These are phyloP conservation scores for Rynchops niger DNA, from an alignment of 2,113 vertebrate genomes.

Conservation along the genomic window DNA sequence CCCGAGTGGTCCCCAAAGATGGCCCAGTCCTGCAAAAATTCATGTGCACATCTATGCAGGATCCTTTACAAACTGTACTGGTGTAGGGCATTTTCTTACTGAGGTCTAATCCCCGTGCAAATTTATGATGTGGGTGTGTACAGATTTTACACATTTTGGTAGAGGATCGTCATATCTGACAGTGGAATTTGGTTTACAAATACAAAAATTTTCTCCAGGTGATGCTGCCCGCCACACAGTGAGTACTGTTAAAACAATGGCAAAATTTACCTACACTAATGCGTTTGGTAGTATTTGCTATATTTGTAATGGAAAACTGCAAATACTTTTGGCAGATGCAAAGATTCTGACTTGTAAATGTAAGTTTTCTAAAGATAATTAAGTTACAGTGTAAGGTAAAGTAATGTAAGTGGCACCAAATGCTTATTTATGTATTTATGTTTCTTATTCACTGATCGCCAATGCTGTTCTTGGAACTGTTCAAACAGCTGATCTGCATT, in stretches of 20 bases:
- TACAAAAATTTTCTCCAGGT: not conserved
- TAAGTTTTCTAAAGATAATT: not conserved
- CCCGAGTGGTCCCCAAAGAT: not conserved
- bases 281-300: not conserved
- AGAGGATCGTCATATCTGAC: fast-evolving
- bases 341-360: not conserved
- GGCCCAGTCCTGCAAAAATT: not conserved
- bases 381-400: not conserved
- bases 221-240: not conserved
- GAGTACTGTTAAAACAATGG: not conserved
- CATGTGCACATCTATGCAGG: fast-evolving
- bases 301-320: not conserved
- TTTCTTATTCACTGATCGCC: not conserved
- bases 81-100: not conserved
- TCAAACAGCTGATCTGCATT: not conserved
- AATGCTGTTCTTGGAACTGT: not conserved
- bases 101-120: fast-evolving
- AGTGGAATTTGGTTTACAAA: not conserved
- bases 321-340: not conserved
- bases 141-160: not conserved
- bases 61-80: not conserved
- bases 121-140: not conserved
- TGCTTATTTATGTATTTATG: not conserved
- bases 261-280: not conserved
- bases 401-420: not conserved